Evolutionary conservation across 2,113 vertebrate species (phyloP).

Genomic region (Gopherus flavomarginatus): DNA sequence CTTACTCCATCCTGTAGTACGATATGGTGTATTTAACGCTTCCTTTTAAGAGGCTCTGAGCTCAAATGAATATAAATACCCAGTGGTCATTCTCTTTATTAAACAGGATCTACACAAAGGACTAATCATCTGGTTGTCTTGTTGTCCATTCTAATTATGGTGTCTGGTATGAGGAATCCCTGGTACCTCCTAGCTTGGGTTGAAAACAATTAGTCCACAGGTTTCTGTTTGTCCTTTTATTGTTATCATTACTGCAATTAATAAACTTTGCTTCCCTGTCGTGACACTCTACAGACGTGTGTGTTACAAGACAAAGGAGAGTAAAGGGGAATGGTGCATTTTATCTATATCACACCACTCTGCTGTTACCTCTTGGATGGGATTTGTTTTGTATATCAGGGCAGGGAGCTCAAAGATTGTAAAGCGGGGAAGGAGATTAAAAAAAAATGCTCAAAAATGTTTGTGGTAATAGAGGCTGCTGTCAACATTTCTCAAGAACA

Average conservation of each 20-base stretch:
- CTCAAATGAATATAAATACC: slow-evolving; percentile 61
- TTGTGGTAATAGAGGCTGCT: slow-evolving; percentile 62
- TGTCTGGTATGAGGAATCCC: slow-evolving; percentile 49
- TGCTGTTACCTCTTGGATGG: neutral
- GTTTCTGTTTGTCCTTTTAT: slow-evolving; percentile 48
- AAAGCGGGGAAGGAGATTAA: slow-evolving; percentile 5
- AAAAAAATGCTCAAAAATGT: slow-evolving; percentile 50
- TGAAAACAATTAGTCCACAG: slow-evolving; percentile 56
- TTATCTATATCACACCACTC: neutral
- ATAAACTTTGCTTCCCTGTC: slow-evolving; percentile 23
- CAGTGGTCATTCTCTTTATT: slow-evolving; percentile 71
- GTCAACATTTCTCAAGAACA: slow-evolving; percentile 76
- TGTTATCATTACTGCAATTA: slow-evolving; percentile 43
- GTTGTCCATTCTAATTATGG: slow-evolving; percentile 69
- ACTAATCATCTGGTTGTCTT: slow-evolving; percentile 66
- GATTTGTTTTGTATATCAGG: slow-evolving; percentile 12
- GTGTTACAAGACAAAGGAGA: neutral
- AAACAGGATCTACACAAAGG: slow-evolving; percentile 61
- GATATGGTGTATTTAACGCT: slow-evolving; percentile 44
- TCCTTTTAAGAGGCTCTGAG: slow-evolving; percentile 51
- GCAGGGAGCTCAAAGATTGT: neutral
- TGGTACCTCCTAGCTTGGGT: slow-evolving; percentile 51
- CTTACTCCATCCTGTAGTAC: slow-evolving; percentile 13
- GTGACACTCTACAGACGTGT: neutral
- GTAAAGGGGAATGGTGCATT: neutral